Evolutionary conservation across 2,888 invertebrate species (phyloP).

Genomic region (Leuctra nigra): DNA sequence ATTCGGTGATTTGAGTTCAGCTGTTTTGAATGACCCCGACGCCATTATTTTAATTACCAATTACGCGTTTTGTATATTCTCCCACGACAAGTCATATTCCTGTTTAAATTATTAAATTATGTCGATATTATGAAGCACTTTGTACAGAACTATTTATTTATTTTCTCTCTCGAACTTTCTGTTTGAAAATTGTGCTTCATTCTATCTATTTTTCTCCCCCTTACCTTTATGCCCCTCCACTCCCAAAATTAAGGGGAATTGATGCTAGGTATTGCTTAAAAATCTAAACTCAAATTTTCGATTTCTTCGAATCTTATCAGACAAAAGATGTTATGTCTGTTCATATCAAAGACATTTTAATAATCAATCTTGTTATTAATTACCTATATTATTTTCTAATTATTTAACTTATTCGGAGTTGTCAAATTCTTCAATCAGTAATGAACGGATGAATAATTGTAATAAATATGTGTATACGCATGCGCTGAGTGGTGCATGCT

Average conservation of each 20-base stretch:
- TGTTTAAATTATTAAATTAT: no score
- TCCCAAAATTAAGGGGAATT: constrained; percentile 1
- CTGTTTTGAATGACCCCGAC: no score
- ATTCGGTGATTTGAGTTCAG: no score
- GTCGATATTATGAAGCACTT: constrained; percentile 24
- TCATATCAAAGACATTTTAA: no score
- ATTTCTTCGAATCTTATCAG: no score
- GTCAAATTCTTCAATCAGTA: constrained; percentile 12
- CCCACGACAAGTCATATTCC: no score
- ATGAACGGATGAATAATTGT: constrained; percentile 16
- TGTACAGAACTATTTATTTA: constrained; percentile 30
- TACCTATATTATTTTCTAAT: background rate
- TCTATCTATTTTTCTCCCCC: constrained; percentile 1
- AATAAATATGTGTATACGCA: constrained; percentile 23
- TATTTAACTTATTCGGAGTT: background rate
- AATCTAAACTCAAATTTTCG: constrained; percentile 9
- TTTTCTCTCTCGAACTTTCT: constrained; percentile 25
- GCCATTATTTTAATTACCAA: no score
- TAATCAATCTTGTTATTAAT: background rate
- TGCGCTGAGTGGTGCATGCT: constrained; percentile 21
- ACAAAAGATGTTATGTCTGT: no score
- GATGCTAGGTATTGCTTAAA: no score
- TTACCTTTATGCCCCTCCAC: constrained; percentile 5
- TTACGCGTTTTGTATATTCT: no score
- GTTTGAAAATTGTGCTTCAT: constrained; percentile 21